phyloP scores from a whole-genome alignment of 2,888 invertebrate species.

The Lasioglossum lativentre region DNA sequence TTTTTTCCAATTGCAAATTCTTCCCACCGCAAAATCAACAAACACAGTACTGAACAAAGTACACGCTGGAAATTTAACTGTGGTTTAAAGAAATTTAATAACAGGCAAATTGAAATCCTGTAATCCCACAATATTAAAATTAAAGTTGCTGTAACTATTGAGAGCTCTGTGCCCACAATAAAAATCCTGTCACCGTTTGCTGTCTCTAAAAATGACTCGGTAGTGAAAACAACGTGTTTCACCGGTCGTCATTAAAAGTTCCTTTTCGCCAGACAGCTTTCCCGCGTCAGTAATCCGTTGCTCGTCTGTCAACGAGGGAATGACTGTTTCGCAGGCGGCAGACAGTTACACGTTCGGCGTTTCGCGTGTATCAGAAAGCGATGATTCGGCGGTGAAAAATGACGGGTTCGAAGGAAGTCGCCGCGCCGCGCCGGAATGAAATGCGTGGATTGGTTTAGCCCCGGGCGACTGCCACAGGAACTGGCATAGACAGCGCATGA shows the following conservation, averaged over 20 bases:
- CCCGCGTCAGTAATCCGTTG: neutral
- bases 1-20: neutral
- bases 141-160: neutral
- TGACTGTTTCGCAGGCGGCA: neutral
- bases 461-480: conserved; percentile 76
- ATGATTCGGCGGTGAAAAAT: conserved; percentile 83
- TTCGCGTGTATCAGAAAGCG: conserved; percentile 78
- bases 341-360: neutral
- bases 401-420: conserved; percentile 81
- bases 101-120: too few species aligned
- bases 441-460: conserved; percentile 84
- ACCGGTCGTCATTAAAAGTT: neutral
- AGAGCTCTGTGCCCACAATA: neutral
- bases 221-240: neutral
- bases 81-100: too few species aligned
- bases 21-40: neutral
- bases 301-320: neutral
- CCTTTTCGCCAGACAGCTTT: neutral
- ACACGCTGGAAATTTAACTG: too few species aligned
- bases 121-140: too few species aligned
- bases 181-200: neutral
- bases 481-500: conserved; percentile 83
- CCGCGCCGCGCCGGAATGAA: conserved; percentile 83
- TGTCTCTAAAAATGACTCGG: neutral
- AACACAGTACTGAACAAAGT: neutral